Evolutionary conservation across 2,113 vertebrate species (phyloP), one percentile per base, ranked within the genome.

Genomic region (Mola mola): DNA sequence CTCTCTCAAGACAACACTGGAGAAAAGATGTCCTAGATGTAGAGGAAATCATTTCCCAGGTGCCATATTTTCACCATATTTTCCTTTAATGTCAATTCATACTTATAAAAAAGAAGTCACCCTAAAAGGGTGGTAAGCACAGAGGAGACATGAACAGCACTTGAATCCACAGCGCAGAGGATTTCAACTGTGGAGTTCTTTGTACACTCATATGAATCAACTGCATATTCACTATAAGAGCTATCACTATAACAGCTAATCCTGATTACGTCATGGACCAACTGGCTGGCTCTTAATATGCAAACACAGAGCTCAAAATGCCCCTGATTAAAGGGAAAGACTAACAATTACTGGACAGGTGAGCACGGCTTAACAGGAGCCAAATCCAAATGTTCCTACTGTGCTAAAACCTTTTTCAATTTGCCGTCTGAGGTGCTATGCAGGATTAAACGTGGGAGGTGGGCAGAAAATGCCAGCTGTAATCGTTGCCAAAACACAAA

Each of bases 401-500:
- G 53, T 33, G 74, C 63, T 60, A 73, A 70, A 50, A 66, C 57
- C 50, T 31, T 70, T 75, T 78, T 78, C 68, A 81, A 79, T 86
- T 82, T 72, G 57, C 52, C 31, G 6, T 75, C 58, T 33, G 55
- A 84, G 83, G 78, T 77, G 64, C 33, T 57, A 46, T 29, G 25
- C 25, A 60, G 68, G 79, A 87, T 86, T 79, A 75, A 74, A 72
- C 42, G 52, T 19, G 46, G 59, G 49, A 60, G 63, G 59, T 9
- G 46, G 81, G 66, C 22, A 41, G 62, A 22, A 36, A 80, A 65
- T 40, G 56, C 52, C 85, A 68, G 61, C 70, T 75, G 80, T 80
- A 78, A 86, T 87, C 78, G 78, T 75, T 19, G 69, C 69, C 74
- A 66, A 83, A 72, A 81, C 69, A 61, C 67, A 70, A 57, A 72